Conservation (phyloP, 2,888 invertebrate species). For the Meteorus cinctellus region DNA sequence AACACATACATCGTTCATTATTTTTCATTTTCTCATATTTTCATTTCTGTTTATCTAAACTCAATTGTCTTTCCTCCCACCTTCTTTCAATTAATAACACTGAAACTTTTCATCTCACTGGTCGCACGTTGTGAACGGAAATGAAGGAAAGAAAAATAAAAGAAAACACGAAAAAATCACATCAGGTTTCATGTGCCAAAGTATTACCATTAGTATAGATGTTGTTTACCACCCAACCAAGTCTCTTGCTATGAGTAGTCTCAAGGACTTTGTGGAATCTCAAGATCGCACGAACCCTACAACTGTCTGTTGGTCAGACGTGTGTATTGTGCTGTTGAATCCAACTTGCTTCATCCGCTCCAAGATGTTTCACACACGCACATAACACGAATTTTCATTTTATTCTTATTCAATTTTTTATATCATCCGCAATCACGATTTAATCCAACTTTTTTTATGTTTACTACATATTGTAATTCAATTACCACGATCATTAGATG, state of each 20-base stretch:
- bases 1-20: slow-evolving; percentile 17
- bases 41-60: not conserved
- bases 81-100: not conserved
- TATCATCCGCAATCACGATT: slow-evolving; percentile 14
- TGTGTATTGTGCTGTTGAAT: slow-evolving; percentile 3
- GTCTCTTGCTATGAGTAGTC: slow-evolving; percentile 3
- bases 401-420: not conserved
- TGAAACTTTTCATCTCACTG: not conserved
- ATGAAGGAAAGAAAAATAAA: not conserved
- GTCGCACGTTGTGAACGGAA: not conserved
- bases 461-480: not conserved
- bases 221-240: slow-evolving; percentile 9
- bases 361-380: not conserved
- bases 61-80: not conserved
- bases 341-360: not conserved
- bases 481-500: slow-evolving; percentile 7
- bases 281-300: not conserved
- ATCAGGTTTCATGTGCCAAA: not conserved
- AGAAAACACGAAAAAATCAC: not conserved
- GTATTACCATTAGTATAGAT: not conserved
- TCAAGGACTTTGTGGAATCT: slow-evolving; percentile 29
- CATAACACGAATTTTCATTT: not conserved
- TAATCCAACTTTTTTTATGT: not conserved
- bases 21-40: slow-evolving; percentile 47
- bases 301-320: slow-evolving; percentile 14